Evolutionary conservation across 2,113 vertebrate genomes (phyloP), one percentile per base, ranked within the genome.

Genomic region (Aleadryas rufinucha): DNA sequence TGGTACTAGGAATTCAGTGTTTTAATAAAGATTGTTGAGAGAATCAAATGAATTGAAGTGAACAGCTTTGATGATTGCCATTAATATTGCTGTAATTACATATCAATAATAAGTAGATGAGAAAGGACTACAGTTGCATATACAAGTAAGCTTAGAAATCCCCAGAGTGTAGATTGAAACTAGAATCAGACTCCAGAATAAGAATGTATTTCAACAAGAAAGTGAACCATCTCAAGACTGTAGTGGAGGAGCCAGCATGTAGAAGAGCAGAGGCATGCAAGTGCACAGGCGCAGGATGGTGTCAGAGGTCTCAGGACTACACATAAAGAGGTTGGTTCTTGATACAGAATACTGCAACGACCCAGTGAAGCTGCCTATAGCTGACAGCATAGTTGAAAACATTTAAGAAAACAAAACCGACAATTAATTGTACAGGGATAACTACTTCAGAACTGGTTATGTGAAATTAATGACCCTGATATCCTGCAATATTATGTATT

Each of bases 301-400:
- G 65, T 11, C 81, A 69, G 19, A 53, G 13, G 13, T 42, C 60
- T 66, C 60, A 45, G 42, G 14, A 35, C 11, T 54, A 3, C 1
- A 14, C 5, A 28, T 39, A 28, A 71, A 71, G 6, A 6, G 5
- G 6, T 45, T 8, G 1, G 7, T 72, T 65, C 27, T 13, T 60
- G 18, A 27, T 27, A 33, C 0, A 23, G 45, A 77, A 37, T 1
- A 1, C 7, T 45, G 16, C 24, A 61, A 39, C 37, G 53, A n/a
- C 16, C 3, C 53, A 50, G 50, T 22, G 31, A 91, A 87, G 12
- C n/a, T 80, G 28, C 26, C 50, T 27, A 15, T 13, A 89, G 30
- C 22, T 49, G 63, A 50, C 22, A 64, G 20, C 6, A 23, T 9
- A 52, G 27, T 14, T 70, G 9, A 44, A 80, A 95, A 69, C 35